phyloP scores from a whole-genome alignment of 2,888 invertebrate species.

The Plebejus melissa region DNA sequence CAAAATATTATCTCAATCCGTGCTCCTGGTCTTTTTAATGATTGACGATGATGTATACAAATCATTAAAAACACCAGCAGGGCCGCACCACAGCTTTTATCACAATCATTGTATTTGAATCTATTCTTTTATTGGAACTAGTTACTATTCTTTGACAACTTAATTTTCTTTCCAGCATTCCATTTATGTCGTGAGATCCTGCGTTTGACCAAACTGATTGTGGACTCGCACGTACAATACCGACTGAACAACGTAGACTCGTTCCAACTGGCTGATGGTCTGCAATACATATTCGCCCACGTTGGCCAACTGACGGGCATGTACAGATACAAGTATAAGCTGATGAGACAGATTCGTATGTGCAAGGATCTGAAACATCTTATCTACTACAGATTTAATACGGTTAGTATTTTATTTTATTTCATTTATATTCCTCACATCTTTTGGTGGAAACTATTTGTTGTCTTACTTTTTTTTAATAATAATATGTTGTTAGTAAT shows the following conservation, averaged over 20 bases:
- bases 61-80: too few species aligned
- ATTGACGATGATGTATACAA: too few species aligned
- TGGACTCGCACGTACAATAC: conserved; percentile 99
- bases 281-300: conserved; percentile 99
- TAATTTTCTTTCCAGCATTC: conserved; percentile 84
- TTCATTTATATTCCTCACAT: too few species aligned
- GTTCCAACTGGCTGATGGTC: conserved; percentile 97
- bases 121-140: too few species aligned
- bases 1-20: too few species aligned
- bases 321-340: conserved; percentile 99
- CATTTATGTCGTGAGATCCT: conserved; percentile 99
- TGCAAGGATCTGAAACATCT: conserved; percentile 99
- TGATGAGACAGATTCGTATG: conserved; percentile 99
- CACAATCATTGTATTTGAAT: too few species aligned
- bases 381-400: conserved; percentile 99
- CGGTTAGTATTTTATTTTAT: conserved; percentile 79
- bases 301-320: conserved; percentile 99
- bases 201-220: conserved; percentile 97
- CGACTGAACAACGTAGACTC: conserved; percentile 99
- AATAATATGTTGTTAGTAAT: too few species aligned
- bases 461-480: too few species aligned
- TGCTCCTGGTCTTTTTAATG: too few species aligned
- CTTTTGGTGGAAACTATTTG: too few species aligned
- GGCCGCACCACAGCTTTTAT: too few species aligned
- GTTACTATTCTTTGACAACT: too few species aligned